Base-by-base conservation (phyloP, 2,888 invertebrate genomes). In the Gastrophysa polygoni region DNA sequence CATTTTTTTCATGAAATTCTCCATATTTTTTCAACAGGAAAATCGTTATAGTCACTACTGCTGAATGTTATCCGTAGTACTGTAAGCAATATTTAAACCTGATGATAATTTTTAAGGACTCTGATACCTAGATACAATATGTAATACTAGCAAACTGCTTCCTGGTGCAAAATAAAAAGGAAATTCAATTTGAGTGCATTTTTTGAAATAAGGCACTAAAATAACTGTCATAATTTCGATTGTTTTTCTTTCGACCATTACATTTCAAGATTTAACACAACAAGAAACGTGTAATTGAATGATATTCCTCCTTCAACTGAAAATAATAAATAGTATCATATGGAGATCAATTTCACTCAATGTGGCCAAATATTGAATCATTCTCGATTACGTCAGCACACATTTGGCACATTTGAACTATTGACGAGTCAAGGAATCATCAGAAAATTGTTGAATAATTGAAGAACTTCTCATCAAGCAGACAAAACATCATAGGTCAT, bases 131-230 rank as follows among this genome's bases (percentile, higher is more conserved):
- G 21, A 17, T 47, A 11, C 16, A 47, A 32, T 32, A 10, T 47
- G 18, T 47, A 20, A 47, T 47, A 20, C 21, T 20, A 20, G 14
- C 14, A 44, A 17, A 57, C 38, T 57, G 47, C 38, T 32, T 14
- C 61, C 61, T 61, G 61, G 57, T 61, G 61, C 52, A 17, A 52
- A 43, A 21, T 46, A 10, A 51, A 58, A 51, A 29, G 48, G 32
- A 48, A 48, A 14, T 6, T 11, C 16, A 6, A 18, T 28, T 24
- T 29, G 18, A 51, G 18, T 29, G 51, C 6, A 16, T 52, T 29
- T 44, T 32, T 54, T 54, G 57, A 61, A 61, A 55, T 66, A 66
- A 66, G 65, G 65, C 65, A 66, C 65, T 65, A 60, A 66, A 65
- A 61, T n/a, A 16, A 54, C 43, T 8, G 24, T 16, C 51, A 34